phyloP scores from a whole-genome alignment of 2,797 vertebrate species.

The Steatocranus sp. region DNA sequence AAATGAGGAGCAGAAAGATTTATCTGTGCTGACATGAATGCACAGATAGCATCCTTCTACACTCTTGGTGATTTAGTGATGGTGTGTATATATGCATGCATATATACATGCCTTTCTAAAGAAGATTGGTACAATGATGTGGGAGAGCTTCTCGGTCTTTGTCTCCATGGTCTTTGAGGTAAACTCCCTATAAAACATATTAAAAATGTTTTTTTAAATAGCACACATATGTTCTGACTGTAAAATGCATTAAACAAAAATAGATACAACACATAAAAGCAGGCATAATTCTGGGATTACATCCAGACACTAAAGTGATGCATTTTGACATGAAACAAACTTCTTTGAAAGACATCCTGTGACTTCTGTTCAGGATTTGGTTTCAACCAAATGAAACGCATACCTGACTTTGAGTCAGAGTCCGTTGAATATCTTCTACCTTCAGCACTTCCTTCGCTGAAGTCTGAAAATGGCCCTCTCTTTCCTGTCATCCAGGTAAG shows the following conservation, averaged over 20 bases:
- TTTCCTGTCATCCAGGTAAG: constrained; percentile 70
- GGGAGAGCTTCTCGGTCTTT: constrained; percentile 68
- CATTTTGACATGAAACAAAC: not conserved
- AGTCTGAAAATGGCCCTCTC: constrained; percentile 73
- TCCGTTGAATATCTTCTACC: constrained; percentile 75
- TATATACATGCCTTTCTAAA: constrained; percentile 62
- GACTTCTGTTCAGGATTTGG: not conserved
- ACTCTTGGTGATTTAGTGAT: not conserved
- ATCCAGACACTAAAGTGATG: not conserved
- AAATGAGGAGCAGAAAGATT: not conserved
- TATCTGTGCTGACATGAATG: not conserved
- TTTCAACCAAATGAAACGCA: not conserved
- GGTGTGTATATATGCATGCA: not conserved
- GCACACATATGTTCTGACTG: not conserved
- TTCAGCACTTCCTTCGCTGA: constrained; percentile 75
- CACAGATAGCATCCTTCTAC: not conserved
- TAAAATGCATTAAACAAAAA: not conserved
- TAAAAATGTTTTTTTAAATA: not conserved
- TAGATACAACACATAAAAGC: not conserved
- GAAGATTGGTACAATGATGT: constrained; percentile 59
- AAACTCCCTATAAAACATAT: constrained; percentile 62
- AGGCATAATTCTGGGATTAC: not conserved
- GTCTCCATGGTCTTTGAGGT: constrained; percentile 72
- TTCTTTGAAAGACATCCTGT: not conserved
- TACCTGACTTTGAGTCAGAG: constrained; percentile 78